Percentiles rank a stretch among this genome's conserved stretches.
phyloP scores from a whole-genome alignment of 1,140 invertebrate species.

The Papilio xuthus region DNA sequence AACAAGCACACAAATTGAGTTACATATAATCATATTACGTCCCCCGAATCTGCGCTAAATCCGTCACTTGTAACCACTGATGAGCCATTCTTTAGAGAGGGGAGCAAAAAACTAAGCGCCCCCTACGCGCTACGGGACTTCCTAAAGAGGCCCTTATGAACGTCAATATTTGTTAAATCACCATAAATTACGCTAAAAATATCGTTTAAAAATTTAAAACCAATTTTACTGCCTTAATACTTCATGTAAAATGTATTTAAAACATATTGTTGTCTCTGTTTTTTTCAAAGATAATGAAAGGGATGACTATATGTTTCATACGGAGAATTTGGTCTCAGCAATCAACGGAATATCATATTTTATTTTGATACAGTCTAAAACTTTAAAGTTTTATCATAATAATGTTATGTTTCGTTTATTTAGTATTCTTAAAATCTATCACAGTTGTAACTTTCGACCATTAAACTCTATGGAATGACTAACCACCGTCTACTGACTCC shows the following conservation, averaged over 20 bases:
- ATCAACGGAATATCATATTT: too few species aligned
- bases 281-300: too few species aligned
- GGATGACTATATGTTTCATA: too few species aligned
- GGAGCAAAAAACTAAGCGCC: conserved; percentile 43
- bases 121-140: conserved; percentile 18
- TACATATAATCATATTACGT: conserved; percentile 57
- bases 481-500: conserved; percentile 15
- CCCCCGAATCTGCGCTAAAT: conserved; percentile 51
- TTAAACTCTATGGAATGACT: conserved; percentile 3
- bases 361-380: too few species aligned
- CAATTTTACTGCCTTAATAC: not conserved
- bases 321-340: too few species aligned
- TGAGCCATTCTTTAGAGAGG: conserved; percentile 65
- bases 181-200: not conserved
- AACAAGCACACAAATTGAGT: conserved; percentile 52
- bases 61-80: conserved; percentile 62
- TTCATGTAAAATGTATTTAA: too few species aligned
- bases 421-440: not conserved
- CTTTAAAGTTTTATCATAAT: too few species aligned
- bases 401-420: not conserved
- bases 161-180: conserved; percentile 17
- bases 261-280: too few species aligned
- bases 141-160: not conserved
- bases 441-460: not conserved
- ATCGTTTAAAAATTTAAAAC: not conserved